A percentile compares a stretch with the other conserved stretches of the same genome.
Conservation (phyloP, 2,797 vertebrate genomes). For the Lepus townsendii region DNA sequence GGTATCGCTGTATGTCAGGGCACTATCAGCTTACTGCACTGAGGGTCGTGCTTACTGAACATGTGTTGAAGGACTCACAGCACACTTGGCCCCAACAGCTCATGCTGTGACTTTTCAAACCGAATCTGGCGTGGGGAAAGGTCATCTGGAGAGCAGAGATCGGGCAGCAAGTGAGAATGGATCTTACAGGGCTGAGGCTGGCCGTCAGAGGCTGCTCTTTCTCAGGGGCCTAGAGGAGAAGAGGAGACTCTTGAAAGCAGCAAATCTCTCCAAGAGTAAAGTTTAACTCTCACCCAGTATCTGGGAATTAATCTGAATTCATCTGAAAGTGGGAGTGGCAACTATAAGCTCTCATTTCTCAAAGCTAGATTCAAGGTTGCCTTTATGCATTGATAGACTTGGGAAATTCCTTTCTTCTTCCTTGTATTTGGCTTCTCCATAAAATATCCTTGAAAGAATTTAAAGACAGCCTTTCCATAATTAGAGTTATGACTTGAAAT, state of each 20-base stretch:
- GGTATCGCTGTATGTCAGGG: conserved; percentile 52
- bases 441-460: conserved; percentile 58
- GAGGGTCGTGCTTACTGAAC: conserved; percentile 52
- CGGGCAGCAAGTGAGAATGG: conserved; percentile 19
- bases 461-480: not conserved
- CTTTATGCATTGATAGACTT: not conserved
- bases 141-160: not conserved
- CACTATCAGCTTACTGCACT: conserved; percentile 26
- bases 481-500: conserved; percentile 59
- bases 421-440: conserved; percentile 33
- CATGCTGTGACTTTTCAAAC: not conserved
- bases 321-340: conserved; percentile 62
- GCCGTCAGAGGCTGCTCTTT: conserved; percentile 47
- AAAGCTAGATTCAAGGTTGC: conserved; percentile 41
- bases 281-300: conserved; percentile 50
- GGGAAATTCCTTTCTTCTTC: not conserved
- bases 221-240: conserved; percentile 47
- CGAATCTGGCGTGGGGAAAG: not conserved
- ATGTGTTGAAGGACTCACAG: conserved; percentile 52
- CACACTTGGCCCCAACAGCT: conserved; percentile 1
- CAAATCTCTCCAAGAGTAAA: conserved; percentile 8
- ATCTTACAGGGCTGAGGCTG: not conserved
- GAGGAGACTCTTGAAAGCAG: not conserved
- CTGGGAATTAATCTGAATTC: conserved; percentile 73
- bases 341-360: conserved; percentile 54